Percentiles rank a stretch among this genome's conserved stretches.
These are phyloP conservation scores for Ischnus inquisitorius DNA, from an alignment of 2,888 invertebrate genomes.

Conservation along the genomic window DNA sequence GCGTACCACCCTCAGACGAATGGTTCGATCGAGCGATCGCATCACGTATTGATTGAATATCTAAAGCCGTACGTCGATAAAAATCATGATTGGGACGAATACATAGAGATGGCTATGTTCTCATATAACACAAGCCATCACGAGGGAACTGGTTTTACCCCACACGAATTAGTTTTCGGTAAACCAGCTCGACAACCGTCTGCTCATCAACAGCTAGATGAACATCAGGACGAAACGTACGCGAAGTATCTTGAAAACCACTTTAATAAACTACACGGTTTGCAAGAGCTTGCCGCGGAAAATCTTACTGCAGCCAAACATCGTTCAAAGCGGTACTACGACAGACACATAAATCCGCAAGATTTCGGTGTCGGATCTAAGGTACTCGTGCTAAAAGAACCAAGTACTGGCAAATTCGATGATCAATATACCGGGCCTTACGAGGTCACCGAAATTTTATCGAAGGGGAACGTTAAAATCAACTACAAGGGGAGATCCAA, in stretches of 20 bases:
- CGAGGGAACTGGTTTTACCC: conserved; percentile 8
- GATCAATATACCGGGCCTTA: conserved; percentile 61
- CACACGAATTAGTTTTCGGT: background rate
- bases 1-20: conserved; percentile 54
- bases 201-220: conserved; percentile 49
- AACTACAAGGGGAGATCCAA: conserved; percentile 33
- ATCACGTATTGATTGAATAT: background rate
- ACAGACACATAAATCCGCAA: conserved; percentile 28
- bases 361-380: conserved; percentile 46
- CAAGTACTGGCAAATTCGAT: background rate
- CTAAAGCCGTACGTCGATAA: background rate
- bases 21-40: conserved; percentile 47
- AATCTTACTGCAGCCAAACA: conserved; percentile 54
- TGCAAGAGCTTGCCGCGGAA: conserved; percentile 33
- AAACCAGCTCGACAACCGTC: conserved; percentile 52
- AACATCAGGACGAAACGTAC: conserved; percentile 53
- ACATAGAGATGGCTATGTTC: conserved; percentile 51
- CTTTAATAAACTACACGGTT: conserved; percentile 7
- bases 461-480: conserved; percentile 36
- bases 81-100: conserved; percentile 54
- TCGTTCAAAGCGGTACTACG: conserved; percentile 63
- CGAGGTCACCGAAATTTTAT: conserved; percentile 48
- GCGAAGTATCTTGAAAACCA: conserved; percentile 50
- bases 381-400: conserved; percentile 17
- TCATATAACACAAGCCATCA: background rate